A percentile compares a stretch with the other conserved stretches of the same genome.
phyloP scores from a whole-genome alignment of 2,113 vertebrate genomes.

The Bucco capensis region DNA sequence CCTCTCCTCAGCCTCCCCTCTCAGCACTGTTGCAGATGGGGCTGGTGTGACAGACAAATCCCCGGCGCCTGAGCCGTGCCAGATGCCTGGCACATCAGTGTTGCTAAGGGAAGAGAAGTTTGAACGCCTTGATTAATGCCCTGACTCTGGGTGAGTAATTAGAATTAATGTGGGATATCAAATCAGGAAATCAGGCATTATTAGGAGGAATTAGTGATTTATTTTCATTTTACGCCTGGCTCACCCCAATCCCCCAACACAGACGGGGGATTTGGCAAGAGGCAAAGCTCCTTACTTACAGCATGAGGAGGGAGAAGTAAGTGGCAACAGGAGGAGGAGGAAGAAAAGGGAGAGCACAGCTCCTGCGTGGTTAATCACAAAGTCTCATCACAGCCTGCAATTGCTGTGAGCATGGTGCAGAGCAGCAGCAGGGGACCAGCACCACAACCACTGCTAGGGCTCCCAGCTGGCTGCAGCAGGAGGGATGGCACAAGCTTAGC shows the following conservation, averaged over 20 bases:
- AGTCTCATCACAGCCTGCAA: neutral
- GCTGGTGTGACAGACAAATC: slow-evolving; percentile 13
- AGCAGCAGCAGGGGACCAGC: neutral
- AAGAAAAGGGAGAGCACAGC: neutral
- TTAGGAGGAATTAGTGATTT: slow-evolving; percentile 76
- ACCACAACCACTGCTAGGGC: rapidly evolving
- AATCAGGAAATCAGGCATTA: slow-evolving; percentile 78
- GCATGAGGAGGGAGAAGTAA: neutral
- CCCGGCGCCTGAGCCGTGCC: neutral
- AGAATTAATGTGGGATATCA: slow-evolving; percentile 79
- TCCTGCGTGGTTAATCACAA: neutral
- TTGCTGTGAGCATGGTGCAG: neutral
- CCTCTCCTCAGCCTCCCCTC: rapidly evolving
- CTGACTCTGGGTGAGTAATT: slow-evolving; percentile 73
- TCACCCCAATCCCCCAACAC: slow-evolving; percentile 48
- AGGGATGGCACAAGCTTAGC: rapidly evolving
- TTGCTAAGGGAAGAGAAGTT: slow-evolving; percentile 56
- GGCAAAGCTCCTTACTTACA: slow-evolving; percentile 24
- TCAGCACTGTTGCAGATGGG: neutral
- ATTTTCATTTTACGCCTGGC: slow-evolving; percentile 72
- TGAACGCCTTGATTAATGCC: slow-evolving; percentile 71
- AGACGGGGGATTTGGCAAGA: slow-evolving; percentile 58
- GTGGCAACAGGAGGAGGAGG: neutral
- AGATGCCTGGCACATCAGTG: slow-evolving; percentile 32
- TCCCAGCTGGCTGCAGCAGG: neutral